These are phyloP conservation scores for Menidia menidia DNA, from an alignment of 2,797 vertebrate species.

Conservation along the genomic window DNA sequence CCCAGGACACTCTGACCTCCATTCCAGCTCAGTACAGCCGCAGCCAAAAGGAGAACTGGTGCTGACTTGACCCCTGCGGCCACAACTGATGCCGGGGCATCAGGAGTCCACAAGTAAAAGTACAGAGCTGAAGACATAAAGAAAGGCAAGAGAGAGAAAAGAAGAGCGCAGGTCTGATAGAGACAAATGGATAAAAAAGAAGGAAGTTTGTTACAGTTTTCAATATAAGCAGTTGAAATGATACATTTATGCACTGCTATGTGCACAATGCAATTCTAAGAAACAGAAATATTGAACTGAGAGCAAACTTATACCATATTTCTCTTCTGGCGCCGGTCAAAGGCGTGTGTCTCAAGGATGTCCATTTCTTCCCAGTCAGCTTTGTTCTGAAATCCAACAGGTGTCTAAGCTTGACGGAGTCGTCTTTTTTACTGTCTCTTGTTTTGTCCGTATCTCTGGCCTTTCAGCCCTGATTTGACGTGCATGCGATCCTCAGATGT, in stretches of 20 bases:
- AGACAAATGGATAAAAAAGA: background rate
- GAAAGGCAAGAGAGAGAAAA: slow-evolving; percentile 79
- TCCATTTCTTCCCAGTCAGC: slow-evolving; percentile 76
- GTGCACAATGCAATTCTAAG: background rate
- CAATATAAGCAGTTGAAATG: background rate
- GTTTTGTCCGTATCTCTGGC: slow-evolving; percentile 1
- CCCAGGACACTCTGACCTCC: slow-evolving; percentile 69
- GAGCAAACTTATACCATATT: slow-evolving; percentile 71
- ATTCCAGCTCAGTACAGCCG: slow-evolving; percentile 71
- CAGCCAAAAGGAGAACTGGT: slow-evolving; percentile 79
- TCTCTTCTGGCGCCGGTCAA: slow-evolving; percentile 78
- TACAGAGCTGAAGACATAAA: slow-evolving; percentile 73
- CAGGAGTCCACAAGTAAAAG: slow-evolving; percentile 84
- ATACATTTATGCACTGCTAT: background rate
- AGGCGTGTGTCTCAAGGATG: slow-evolving; percentile 83
- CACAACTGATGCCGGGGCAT: slow-evolving; percentile 65
- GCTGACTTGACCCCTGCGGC: slow-evolving; percentile 83
- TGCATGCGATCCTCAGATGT: slow-evolving; percentile 22
- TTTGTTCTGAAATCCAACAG: slow-evolving; percentile 16
- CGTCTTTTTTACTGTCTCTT: background rate
- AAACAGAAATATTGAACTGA: background rate
- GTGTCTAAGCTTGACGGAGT: slow-evolving; percentile 10
- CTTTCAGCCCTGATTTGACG: background rate
- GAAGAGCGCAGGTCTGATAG: slow-evolving; percentile 76
- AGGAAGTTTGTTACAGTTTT: slow-evolving; percentile 3